Conservation (phyloP, 2,113 vertebrate genomes). For the Salvator merianae region DNA sequence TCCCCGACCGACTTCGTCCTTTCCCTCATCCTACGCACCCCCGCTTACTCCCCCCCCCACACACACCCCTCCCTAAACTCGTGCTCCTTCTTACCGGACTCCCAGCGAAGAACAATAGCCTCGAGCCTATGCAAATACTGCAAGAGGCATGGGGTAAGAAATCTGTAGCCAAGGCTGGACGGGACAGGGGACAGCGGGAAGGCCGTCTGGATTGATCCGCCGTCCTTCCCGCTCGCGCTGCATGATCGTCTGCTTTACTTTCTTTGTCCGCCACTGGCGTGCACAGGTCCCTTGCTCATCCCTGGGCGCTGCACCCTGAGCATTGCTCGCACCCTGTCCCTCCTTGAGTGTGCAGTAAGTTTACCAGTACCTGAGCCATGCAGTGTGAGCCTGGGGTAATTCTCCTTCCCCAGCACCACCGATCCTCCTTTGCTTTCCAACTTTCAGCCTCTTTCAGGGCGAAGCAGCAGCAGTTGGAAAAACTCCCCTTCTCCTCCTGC, state of each 20-base stretch:
- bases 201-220: accelerated
- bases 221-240: not conserved
- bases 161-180: not conserved
- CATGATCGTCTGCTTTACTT: not conserved
- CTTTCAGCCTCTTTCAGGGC: constrained; percentile 3
- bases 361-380: not conserved
- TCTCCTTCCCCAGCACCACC: too few relatives aligned
- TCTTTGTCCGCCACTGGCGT: not conserved
- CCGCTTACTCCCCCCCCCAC: too few relatives aligned
- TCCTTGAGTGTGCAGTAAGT: not conserved
- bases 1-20: not conserved
- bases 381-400: not conserved
- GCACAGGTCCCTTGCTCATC: not conserved
- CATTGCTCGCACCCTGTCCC: not conserved
- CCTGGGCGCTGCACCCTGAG: not conserved
- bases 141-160: not conserved
- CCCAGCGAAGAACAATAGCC: constrained; percentile 8
- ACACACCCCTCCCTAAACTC: not conserved
- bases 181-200: not conserved
- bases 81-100: not conserved
- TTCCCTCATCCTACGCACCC: not conserved
- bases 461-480: not conserved
- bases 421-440: not conserved
- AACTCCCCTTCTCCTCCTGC: not conserved
- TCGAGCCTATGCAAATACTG: not conserved